Base-by-base conservation (phyloP, 2,113 vertebrate genomes). In the Phasianus colchicus region DNA sequence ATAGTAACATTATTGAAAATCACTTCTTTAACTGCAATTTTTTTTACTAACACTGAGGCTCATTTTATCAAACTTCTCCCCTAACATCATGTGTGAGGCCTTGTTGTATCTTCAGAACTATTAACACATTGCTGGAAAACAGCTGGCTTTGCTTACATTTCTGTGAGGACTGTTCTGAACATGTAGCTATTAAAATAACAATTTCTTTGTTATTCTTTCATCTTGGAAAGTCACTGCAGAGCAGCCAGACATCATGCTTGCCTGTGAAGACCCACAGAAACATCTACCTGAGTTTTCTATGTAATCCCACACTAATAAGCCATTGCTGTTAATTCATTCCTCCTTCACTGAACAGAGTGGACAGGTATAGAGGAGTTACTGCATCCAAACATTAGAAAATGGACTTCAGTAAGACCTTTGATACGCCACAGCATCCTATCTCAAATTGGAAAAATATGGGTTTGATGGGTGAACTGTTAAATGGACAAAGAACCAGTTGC, bases 1-100 rank as follows among this genome's bases (percentile, higher is more conserved):
- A 95, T 91, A 96, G 87, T 40, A 91, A 91, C 93, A 89, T 77
- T 92, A 95, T 95, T 85, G 84, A 92, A 96, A 96, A 94, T 77
- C 84, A 38, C 88, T 95, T 96, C 93, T 95, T 94, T 2, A 86
- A 86, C 85, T 80, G 66, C 60, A 54, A 36, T 89, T 93, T 91
- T 91, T 76, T 88, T 76, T 73, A 72, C 58, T 60, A 74, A 91
- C 72, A 77, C 3, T 13, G 13, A 29, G 48, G 48, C 43, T 81
- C 13, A 0, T 78, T 93, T 92, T 90, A 75, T 43, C 58, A 89
- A 84, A 54, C 16, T 9, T 81, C 67, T 86, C 48, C 45, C 74
- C 50, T 54, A 87, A 92, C 89, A 83, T 73, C 40, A 16, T 2
- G 11, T 2, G 10, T 34, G 43, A 79, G 77, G 45, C 6, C 32